These are phyloP conservation scores for Frieseomelitta varia DNA, from an alignment of 1,140 invertebrate genomes.

Conservation along the genomic window DNA sequence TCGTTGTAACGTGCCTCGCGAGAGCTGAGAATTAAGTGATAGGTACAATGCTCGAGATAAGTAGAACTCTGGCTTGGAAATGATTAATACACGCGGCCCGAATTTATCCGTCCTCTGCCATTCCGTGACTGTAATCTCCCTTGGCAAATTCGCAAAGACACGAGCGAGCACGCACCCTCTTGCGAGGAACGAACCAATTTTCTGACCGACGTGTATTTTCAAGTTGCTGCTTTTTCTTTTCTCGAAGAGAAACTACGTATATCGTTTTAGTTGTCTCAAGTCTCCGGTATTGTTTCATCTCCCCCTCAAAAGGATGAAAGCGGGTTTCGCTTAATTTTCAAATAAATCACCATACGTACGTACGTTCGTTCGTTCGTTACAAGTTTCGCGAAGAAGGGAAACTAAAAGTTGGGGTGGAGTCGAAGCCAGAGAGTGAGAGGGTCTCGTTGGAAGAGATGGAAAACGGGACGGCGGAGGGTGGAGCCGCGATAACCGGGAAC, in stretches of 20 bases:
- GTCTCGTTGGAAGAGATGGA: background rate
- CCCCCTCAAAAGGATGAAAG: no score
- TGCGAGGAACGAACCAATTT: background rate
- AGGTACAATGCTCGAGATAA: slow-evolving; percentile 51
- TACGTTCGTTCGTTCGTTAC: background rate
- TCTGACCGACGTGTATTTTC: background rate
- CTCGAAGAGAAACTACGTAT: no score
- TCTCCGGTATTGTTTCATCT: no score
- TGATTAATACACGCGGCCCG: slow-evolving; percentile 53
- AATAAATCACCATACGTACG: background rate
- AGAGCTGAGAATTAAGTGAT: slow-evolving; percentile 57
- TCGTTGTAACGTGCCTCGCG: background rate
- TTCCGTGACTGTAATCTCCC: slow-evolving; percentile 53
- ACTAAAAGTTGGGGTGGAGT: background rate
- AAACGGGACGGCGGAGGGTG: background rate
- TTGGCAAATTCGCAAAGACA: slow-evolving; percentile 17
- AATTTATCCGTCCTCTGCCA: slow-evolving; percentile 52
- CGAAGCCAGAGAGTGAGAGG: no score
- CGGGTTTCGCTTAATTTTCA: no score
- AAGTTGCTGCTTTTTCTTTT: no score
- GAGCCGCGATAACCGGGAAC: background rate
- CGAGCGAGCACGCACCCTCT: background rate
- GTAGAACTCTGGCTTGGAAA: slow-evolving; percentile 24
- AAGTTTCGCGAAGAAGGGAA: background rate
- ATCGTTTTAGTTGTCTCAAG: no score